Conservation (phyloP, 2,113 vertebrate species). For the Pao palembangensis region DNA sequence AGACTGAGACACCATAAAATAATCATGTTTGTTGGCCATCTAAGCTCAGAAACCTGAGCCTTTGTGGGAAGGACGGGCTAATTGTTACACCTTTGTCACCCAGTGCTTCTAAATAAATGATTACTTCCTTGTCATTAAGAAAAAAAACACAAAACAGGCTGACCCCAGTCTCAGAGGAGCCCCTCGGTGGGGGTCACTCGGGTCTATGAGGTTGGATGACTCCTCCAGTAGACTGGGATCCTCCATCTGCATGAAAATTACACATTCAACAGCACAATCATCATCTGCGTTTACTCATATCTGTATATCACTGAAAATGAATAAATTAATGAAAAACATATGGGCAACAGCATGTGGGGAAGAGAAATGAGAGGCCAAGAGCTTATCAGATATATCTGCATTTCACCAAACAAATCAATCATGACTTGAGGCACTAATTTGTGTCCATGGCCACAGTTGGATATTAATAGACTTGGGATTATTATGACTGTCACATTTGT, state of each 20-base stretch:
- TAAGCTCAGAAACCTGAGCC: constrained; percentile 2
- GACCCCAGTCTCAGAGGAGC: constrained; percentile 91
- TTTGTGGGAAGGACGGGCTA: constrained; percentile 10
- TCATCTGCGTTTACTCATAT: no score
- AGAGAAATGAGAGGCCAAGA: neutral
- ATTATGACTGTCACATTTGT: no score
- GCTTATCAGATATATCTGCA: constrained; percentile 4
- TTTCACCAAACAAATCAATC: neutral
- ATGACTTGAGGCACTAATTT: neutral
- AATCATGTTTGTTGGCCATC: neutral
- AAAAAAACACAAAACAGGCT: constrained; percentile 19
- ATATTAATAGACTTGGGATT: no score
- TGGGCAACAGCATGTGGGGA: neutral
- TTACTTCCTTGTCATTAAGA: constrained; percentile 8
- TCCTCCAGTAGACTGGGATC: constrained; percentile 97
- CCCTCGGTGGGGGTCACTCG: constrained; percentile 83
- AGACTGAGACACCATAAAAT: no score
- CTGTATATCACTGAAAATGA: neutral
- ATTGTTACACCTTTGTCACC: neutral
- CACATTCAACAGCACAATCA: neutral
- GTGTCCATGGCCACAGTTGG: no score
- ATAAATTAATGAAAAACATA: constrained; percentile 21
- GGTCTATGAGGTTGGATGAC: constrained; percentile 87
- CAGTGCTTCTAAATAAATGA: neutral
- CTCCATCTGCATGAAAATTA: constrained; percentile 88